Conservation (phyloP, 2,113 vertebrate species). For the Bubalus kerabau region DNA sequence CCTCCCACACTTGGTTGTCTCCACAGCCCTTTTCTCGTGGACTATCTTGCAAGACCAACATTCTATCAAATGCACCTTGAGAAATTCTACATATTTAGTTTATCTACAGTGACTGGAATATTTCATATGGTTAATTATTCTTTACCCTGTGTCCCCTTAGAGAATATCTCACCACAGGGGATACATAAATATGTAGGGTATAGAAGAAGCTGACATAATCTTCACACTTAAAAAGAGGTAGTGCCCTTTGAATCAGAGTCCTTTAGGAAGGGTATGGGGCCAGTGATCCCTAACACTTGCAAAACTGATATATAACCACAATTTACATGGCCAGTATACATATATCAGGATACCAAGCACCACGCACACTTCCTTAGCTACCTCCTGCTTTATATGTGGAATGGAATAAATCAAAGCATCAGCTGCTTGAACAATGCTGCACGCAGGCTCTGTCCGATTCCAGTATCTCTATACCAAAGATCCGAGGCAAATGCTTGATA, state of each 20-base stretch:
- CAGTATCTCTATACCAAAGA: neutral
- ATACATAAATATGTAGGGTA: neutral
- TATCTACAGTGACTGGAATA: neutral
- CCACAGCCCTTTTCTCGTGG: neutral
- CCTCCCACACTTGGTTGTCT: neutral
- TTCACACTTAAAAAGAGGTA: neutral
- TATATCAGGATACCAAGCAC: neutral
- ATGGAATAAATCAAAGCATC: neutral
- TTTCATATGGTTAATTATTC: neutral
- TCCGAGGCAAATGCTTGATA: neutral
- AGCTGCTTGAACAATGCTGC: neutral
- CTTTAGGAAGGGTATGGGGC: neutral
- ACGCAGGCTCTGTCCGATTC: rapidly evolving
- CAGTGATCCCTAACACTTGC: neutral
- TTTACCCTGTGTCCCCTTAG: neutral
- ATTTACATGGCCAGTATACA: neutral
- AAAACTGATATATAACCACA: neutral
- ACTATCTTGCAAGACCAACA: neutral
- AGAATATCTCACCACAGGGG: neutral
- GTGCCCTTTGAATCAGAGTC: neutral
- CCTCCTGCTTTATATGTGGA: neutral
- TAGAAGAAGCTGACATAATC: neutral
- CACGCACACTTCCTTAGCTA: neutral
- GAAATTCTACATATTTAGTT: neutral
- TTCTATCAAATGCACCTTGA: neutral